Base-by-base conservation (phyloP, 2,113 vertebrate genomes). In the Ivindomyrus marchei region DNA sequence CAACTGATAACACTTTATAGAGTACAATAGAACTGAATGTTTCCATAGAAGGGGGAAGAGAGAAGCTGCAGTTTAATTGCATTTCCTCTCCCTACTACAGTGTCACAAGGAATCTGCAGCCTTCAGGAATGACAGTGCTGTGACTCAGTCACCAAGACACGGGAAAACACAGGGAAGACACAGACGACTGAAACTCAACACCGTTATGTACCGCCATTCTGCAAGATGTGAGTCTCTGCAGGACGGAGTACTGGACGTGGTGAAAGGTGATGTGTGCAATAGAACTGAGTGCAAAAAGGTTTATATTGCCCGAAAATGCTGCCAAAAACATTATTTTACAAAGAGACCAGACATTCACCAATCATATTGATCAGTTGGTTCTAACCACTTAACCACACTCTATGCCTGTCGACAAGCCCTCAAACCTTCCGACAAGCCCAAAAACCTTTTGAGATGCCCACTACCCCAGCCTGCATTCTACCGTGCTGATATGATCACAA, bases 1-100 rank as follows among this genome's bases (percentile, higher is more conserved):
- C 90, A 88, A 91, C 91, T 91, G 90, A 92, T 92, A 93, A 92
- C 85, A 88, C 52, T 89, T 87, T 83, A 90, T 58, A 39, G 91
- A 49, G 13, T 87, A 53, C 50, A 87, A 50, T 87, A 85, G 45
- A 85, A 47, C 21, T 24, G 45, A 85, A 39, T 42, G 85, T 89
- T 90, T 89, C 58, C 27, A 80, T 87, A 62, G 89, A 88, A 85
- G 46, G 17, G 70, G 42, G 17, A 58, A 80, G 50, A 19, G 36
- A 80, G 36, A 80, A 80, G 17, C 85, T 52, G n/a, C 45, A 66
- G 80, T 80, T 50, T 10, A 39, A 87, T 46, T 62, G 47, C 13
- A 86, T 62, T 86, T 42, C 45, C 31, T 27, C 39, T 46, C 39
- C 27, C 74, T 19, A 8, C 10, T 58, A 17, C 88, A 45, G 31